Percentiles rank a stretch among this genome's conserved stretches.
phyloP scores from a whole-genome alignment of 2,888 invertebrate genomes.

The Nephrocerus scutellatus region DNA sequence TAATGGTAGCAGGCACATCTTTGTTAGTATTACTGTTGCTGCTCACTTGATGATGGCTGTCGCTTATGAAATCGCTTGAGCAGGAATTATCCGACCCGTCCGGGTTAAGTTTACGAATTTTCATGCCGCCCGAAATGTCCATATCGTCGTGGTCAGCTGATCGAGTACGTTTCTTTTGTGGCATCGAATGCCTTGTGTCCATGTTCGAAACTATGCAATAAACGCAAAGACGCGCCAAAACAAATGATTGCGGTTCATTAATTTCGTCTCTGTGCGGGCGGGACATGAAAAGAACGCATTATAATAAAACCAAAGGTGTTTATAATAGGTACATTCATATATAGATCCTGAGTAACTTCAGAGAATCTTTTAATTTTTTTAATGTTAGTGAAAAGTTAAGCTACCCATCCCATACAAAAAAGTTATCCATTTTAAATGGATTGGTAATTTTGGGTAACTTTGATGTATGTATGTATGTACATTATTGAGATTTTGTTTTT shows the following conservation, averaged over 20 bases:
- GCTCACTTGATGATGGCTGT: conserved; percentile 21
- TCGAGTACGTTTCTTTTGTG: conserved; percentile 54
- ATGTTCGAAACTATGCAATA: conserved; percentile 66
- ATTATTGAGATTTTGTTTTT: no score
- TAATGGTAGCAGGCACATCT: conserved; percentile 43
- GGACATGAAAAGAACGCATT: no score
- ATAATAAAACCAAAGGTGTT: conserved; percentile 13
- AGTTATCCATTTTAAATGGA: no score
- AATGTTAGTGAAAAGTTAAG: neutral
- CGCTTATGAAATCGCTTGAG: conserved; percentile 42
- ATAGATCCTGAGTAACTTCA: no score
- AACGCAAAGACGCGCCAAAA: conserved; percentile 67
- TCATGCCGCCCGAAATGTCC: conserved; percentile 51
- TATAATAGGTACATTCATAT: neutral
- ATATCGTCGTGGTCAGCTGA: conserved; percentile 56
- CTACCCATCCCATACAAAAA: neutral
- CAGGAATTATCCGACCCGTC: conserved; percentile 57
- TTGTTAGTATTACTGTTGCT: conserved; percentile 28
- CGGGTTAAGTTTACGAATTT: conserved; percentile 56
- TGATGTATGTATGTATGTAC: neutral
- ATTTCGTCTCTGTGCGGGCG: conserved; percentile 51
- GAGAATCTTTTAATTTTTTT: no score
- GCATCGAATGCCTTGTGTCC: conserved; percentile 51
- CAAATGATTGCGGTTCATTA: conserved; percentile 71
- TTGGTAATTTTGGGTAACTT: neutral